A percentile compares a stretch with the other conserved stretches of the same genome.
Conservation (phyloP, 1,140 invertebrate genomes). For the Chelonus insularis region DNA sequence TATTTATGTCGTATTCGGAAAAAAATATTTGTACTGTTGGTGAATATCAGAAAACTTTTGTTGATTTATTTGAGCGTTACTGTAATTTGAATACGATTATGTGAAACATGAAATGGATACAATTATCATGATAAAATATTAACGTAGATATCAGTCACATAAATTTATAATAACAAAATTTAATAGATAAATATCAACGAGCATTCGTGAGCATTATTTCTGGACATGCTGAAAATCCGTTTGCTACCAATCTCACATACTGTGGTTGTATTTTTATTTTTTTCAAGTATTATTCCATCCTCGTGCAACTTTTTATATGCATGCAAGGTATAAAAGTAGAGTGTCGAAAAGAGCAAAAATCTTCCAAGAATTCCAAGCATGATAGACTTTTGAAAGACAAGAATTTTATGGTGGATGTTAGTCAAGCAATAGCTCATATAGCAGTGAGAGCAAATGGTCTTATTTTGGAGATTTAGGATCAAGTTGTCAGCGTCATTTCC, state of each 20-base stretch:
- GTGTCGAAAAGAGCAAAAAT: background rate
- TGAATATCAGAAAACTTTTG: too few species aligned
- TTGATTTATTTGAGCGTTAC: too few species aligned
- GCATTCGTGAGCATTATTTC: background rate
- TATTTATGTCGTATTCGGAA: too few species aligned
- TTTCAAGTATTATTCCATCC: background rate
- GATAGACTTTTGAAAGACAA: background rate
- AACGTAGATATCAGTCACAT: too few species aligned
- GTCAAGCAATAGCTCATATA: background rate
- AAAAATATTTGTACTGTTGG: too few species aligned
- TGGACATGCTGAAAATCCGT: background rate
- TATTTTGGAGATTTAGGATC: conserved; percentile 25
- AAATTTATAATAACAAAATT: too few species aligned
- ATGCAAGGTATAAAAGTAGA: background rate
- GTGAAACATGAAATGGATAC: too few species aligned
- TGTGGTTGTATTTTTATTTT: background rate
- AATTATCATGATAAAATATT: too few species aligned
- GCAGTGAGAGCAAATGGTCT: conserved; percentile 2
- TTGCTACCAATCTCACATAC: background rate
- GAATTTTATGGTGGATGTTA: background rate
- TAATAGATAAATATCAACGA: too few species aligned
- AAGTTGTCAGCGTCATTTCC: conserved; percentile 29
- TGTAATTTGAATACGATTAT: too few species aligned
- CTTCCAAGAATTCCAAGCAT: background rate
- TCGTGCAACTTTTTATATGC: background rate